Evolutionary conservation across 2,888 invertebrate species (phyloP).

Genomic region (Lasioglossum malachurum): DNA sequence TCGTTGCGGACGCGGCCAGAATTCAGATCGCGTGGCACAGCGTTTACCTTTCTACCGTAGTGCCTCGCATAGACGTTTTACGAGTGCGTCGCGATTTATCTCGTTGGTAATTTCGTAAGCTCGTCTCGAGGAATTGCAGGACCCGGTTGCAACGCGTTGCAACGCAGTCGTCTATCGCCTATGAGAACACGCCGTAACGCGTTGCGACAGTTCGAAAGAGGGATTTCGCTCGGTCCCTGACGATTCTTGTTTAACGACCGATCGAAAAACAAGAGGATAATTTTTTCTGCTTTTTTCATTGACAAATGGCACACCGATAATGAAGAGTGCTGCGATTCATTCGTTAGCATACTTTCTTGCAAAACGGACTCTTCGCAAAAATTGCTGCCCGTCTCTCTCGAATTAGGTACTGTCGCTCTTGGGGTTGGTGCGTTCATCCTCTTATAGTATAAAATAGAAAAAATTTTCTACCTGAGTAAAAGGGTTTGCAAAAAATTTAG

Average conservation of each 20-base stretch:
- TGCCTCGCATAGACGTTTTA: not conserved
- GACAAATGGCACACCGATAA: not conserved
- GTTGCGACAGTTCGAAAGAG: not conserved
- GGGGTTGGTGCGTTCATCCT: too few relatives aligned
- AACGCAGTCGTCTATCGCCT: not conserved
- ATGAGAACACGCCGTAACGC: not conserved
- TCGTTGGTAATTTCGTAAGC: not conserved
- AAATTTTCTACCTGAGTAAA: too few relatives aligned
- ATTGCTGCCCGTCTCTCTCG: too few relatives aligned
- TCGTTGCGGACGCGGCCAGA: not conserved
- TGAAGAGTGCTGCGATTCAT: not conserved
- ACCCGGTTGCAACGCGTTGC: not conserved
- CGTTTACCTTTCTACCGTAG: not conserved
- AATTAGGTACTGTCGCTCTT: too few relatives aligned
- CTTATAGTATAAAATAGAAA: too few relatives aligned
- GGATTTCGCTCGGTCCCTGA: not conserved
- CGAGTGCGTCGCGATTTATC: not conserved
- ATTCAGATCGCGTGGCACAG: not conserved
- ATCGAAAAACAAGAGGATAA: not conserved
- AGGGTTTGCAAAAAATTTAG: not conserved
- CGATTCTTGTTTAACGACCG: not conserved
- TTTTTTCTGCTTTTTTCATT: not conserved
- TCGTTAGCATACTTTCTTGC: not conserved
- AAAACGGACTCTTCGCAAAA: not conserved
- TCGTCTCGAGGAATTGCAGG: not conserved